phyloP scores from a whole-genome alignment of 2,113 vertebrate species.

The Trinectes maculatus region DNA sequence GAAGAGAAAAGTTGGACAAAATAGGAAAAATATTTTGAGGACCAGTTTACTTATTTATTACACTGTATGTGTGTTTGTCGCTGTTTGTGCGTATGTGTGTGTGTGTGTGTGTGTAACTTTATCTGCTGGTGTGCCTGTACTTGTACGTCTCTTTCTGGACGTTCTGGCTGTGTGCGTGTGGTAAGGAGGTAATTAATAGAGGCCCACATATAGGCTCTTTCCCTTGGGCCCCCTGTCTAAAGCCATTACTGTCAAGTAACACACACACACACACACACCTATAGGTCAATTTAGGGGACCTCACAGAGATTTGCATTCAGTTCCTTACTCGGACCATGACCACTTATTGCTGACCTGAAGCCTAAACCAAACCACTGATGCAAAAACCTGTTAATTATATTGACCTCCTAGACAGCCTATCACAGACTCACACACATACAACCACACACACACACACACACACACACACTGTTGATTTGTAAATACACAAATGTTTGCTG shows the following conservation, averaged over 20 bases:
- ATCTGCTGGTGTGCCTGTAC: conserved; percentile 11
- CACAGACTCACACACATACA: background rate
- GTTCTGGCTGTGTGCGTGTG: conserved; percentile 21
- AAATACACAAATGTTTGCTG: too few relatives aligned
- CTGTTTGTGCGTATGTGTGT: background rate
- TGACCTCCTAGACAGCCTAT: too few relatives aligned
- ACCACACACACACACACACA: too few relatives aligned
- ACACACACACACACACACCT: background rate
- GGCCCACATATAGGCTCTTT: conserved; percentile 41
- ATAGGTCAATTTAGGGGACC: background rate
- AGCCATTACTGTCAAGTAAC: conserved; percentile 52
- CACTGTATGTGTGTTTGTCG: background rate
- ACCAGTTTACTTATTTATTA: background rate
- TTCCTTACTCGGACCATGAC: background rate
- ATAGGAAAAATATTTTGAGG: background rate
- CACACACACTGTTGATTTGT: too few relatives aligned
- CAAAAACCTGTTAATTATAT: too few relatives aligned
- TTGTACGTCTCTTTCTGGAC: conserved; percentile 35
- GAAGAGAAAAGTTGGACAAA: background rate
- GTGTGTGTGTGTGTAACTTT: background rate
- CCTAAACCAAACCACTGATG: background rate
- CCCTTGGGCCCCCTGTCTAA: conserved; percentile 56
- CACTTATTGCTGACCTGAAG: background rate
- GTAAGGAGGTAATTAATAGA: conserved; percentile 58
- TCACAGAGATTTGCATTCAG: background rate